Evolutionary conservation across 2,888 invertebrate species (phyloP), one percentile per base, ranked within the genome.

Genomic region (Drosophila cognata): DNA sequence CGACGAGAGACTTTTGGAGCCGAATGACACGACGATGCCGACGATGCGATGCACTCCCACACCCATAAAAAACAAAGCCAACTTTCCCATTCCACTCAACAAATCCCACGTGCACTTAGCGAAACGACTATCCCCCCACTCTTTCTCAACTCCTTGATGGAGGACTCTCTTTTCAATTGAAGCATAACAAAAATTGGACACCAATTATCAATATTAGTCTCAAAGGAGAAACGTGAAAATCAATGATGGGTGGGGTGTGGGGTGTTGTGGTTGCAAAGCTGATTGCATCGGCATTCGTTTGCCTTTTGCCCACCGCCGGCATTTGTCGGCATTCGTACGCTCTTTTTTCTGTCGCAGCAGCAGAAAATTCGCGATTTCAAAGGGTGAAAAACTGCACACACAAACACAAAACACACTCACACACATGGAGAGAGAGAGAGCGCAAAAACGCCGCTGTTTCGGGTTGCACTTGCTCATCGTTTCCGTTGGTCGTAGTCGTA

Each of bases 381-480:
- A 85, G 83, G 85, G 86, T 82, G 85, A 65, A 82, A 79, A 82
- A 80, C 46, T 81, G 75, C 80, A 69, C 46, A 64, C 58, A 21
- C 48, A 55, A 61, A 52, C 28, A 41, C 35, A 53, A 61, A 13
- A 46, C 29, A 52, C 43, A 21, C 41, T n/a, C 43, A 43, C 43
- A 13, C 43, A 16, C 7, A 1, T 4, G 16, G 21, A 53, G 16
- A 16, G 43, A 73, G 50, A 57, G 58, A 58, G 65, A 69, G 74
- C 29, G 51, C 48, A 59, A 69, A 60, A 79, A 72, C 60, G 64
- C 68, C 63, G 66, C 53, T 84, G 77, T 68, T 70, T 77, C 79
- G 71, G 61, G 64, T 66, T 88, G 88, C 88, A 87, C 84, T 84
- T 68, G 81, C 76, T 77, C 81, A 72, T 61, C 78, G 78, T 63